Conservation (phyloP, 2,113 vertebrate genomes). For the Edolisoma coerulescens region DNA sequence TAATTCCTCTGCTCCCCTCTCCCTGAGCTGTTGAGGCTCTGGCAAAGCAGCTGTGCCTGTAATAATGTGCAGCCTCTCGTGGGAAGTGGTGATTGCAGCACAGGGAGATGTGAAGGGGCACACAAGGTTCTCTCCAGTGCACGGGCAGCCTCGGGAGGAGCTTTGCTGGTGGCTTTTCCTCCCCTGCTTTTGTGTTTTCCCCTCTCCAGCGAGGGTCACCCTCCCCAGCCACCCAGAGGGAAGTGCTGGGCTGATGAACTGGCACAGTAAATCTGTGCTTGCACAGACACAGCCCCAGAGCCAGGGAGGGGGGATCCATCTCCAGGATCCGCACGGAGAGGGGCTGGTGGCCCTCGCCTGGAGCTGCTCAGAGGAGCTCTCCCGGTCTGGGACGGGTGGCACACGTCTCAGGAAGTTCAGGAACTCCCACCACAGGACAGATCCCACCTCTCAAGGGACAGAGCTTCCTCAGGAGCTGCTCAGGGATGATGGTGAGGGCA, state of each 20-base stretch:
- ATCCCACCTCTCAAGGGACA: neutral
- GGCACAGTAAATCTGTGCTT: neutral
- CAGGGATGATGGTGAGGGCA: fast-evolving
- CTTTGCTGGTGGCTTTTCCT: neutral
- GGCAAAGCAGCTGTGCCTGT: neutral
- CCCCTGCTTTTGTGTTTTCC: neutral
- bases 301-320: neutral
- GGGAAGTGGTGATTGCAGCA: neutral
- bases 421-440: neutral
- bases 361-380: neutral
- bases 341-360: neutral
- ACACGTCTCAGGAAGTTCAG: neutral
- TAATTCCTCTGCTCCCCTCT: neutral
- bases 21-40: neutral
- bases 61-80: neutral
- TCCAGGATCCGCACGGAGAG: neutral
- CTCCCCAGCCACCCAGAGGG: neutral
- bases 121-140: neutral
- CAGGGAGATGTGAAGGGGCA: neutral
- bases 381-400: neutral
- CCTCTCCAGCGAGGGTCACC: neutral
- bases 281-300: neutral
- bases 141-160: neutral
- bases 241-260: neutral
- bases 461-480: neutral